Evolutionary conservation across 2,888 invertebrate genomes (phyloP).

Genomic region (Himalopsyche tibetana): DNA sequence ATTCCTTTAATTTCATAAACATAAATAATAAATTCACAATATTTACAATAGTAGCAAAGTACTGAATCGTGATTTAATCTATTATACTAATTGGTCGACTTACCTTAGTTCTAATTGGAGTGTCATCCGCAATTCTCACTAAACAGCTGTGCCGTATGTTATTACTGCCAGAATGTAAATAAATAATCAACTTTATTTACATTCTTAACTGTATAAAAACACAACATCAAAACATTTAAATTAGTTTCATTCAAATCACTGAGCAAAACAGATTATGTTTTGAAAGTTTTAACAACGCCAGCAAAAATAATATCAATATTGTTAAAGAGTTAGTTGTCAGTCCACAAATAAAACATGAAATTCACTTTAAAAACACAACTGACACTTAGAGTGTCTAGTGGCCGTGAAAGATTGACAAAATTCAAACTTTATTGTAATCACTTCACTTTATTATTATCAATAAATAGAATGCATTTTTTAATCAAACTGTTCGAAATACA

Average conservation of each 20-base stretch:
- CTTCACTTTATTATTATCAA: conserved; percentile 12
- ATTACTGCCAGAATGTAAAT: conserved; percentile 7
- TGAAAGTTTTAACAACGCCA: conserved; percentile 5
- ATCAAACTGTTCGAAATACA: conserved; percentile 3
- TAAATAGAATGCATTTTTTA: background rate
- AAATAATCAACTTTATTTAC: conserved; percentile 33
- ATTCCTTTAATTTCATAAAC: too few relatives aligned
- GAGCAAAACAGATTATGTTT: background rate
- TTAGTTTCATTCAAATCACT: background rate
- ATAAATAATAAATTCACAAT: too few relatives aligned
- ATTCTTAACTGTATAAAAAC: background rate
- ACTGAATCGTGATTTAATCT: too few relatives aligned
- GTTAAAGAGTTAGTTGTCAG: conserved; percentile 13
- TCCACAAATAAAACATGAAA: conserved; percentile 11
- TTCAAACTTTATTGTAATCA: background rate
- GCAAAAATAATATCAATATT: background rate
- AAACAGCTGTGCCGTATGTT: conserved; percentile 10
- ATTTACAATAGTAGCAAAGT: too few relatives aligned
- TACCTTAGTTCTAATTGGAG: too few relatives aligned
- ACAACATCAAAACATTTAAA: background rate
- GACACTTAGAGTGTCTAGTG: background rate
- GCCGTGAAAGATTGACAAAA: conserved; percentile 3
- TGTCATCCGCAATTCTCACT: too few relatives aligned
- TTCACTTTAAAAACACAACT: background rate
- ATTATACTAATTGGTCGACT: too few relatives aligned